Percentiles rank a stretch among this genome's conserved stretches.
phyloP scores from a whole-genome alignment of 2,888 invertebrate species.

The Epiblema foenella region DNA sequence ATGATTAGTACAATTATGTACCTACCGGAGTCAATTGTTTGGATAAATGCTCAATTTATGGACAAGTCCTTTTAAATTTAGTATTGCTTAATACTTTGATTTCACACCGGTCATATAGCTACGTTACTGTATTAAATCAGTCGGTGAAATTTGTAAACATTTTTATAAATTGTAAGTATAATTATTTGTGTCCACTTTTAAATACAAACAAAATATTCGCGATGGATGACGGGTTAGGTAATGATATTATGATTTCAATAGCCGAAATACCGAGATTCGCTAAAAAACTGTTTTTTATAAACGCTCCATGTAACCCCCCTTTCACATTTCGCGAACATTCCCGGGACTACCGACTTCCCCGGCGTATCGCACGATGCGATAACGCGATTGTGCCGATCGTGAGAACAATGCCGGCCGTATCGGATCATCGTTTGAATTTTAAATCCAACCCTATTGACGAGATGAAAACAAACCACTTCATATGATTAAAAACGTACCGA shows the following conservation, averaged over 20 bases:
- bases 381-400: slow-evolving; percentile 45
- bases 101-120: neutral
- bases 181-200: too few relatives aligned
- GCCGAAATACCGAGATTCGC: too few relatives aligned
- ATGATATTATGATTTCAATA: too few relatives aligned
- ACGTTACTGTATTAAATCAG: neutral
- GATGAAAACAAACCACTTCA: neutral
- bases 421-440: slow-evolving; percentile 66
- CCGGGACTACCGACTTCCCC: slow-evolving; percentile 53
- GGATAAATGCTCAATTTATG: neutral
- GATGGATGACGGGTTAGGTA: too few relatives aligned
- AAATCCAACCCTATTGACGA: slow-evolving; percentile 30
- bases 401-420: slow-evolving; percentile 52
- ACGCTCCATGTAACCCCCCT: slow-evolving; percentile 26
- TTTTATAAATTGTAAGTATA: too few relatives aligned
- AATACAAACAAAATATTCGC: too few relatives aligned
- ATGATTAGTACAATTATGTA: slow-evolving; percentile 11
- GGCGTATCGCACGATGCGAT: slow-evolving; percentile 50
- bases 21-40: neutral
- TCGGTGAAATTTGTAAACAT: too few relatives aligned
- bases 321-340: slow-evolving; percentile 49
- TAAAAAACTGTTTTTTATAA: neutral
- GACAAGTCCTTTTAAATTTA: neutral
- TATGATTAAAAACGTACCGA: too few relatives aligned
- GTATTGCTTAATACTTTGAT: neutral